Percentiles rank a stretch among this genome's conserved stretches.
phyloP scores from a whole-genome alignment of 1,140 invertebrate genomes.

The Aphidius ervi region DNA sequence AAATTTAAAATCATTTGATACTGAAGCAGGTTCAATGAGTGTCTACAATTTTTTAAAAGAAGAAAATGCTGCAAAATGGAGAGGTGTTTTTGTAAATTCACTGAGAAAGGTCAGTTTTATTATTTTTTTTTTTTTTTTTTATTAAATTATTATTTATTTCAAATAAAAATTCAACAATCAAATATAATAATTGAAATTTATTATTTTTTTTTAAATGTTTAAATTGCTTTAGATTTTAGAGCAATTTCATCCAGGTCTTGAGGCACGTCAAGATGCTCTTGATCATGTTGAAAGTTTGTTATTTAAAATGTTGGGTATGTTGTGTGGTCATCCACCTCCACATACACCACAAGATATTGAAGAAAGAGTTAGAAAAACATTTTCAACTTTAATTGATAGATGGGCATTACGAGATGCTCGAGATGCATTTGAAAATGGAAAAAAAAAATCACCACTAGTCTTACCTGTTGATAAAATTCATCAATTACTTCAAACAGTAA shows the following conservation, averaged over 20 bases:
- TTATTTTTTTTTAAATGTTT: no score
- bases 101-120: conserved; percentile 63
- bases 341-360: conserved; percentile 85
- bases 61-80: conserved; percentile 86
- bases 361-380: conserved; percentile 83
- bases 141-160: no score
- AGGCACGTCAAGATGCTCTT: conserved; percentile 84
- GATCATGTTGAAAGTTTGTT: conserved; percentile 91
- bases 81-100: conserved; percentile 77
- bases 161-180: no score
- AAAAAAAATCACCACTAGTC: conserved; percentile 76
- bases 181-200: not conserved
- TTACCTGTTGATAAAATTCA: conserved; percentile 90
- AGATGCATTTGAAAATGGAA: conserved; percentile 76
- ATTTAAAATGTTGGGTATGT: conserved; percentile 78
- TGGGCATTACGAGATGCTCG: conserved; percentile 89
- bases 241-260: conserved; percentile 83
- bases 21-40: conserved; percentile 68
- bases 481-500: conserved; percentile 82
- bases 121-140: no score
- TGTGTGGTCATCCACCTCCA: conserved; percentile 80
- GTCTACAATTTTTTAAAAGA: conserved; percentile 82
- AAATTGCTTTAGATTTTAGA: conserved; percentile 69
- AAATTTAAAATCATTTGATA: conserved; percentile 84
- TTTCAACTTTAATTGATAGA: conserved; percentile 88